Evolutionary conservation across 2,888 invertebrate species (phyloP).

Genomic region (Hyles lineata): DNA sequence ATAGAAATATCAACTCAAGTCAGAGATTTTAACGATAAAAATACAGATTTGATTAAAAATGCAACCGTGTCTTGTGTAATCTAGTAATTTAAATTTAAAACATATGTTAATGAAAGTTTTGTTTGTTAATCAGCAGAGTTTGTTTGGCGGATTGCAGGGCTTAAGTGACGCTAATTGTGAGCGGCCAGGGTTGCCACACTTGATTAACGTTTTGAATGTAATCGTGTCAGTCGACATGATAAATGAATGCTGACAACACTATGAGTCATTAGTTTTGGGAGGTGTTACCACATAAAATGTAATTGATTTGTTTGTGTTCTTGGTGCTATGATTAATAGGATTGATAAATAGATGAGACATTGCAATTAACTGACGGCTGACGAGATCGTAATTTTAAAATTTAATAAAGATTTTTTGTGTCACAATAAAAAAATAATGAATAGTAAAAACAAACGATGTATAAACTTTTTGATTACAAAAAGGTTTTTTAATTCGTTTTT

Average conservation of each 20-base stretch:
- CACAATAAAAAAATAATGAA: no score
- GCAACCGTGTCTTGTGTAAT: not conserved
- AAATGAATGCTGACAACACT: slow-evolving; percentile 33
- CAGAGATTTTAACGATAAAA: no score
- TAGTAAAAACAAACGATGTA: no score
- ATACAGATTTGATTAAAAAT: not conserved
- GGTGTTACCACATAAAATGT: slow-evolving; percentile 14
- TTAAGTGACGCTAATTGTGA: slow-evolving; percentile 48
- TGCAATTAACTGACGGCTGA: not conserved
- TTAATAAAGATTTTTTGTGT: no score
- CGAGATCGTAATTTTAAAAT: no score
- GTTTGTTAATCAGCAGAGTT: slow-evolving; percentile 25
- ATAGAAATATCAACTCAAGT: no score
- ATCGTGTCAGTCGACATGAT: slow-evolving; percentile 34
- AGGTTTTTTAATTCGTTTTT: no score
- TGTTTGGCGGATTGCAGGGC: slow-evolving; percentile 31
- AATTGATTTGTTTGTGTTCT: slow-evolving; percentile 28
- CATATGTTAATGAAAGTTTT: slow-evolving; percentile 2
- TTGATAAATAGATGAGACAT: not conserved
- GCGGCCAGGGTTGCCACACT: slow-evolving; percentile 44
- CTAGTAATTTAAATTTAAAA: not conserved
- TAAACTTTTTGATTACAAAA: no score
- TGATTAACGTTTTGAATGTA: slow-evolving; percentile 46
- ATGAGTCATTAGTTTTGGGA: slow-evolving; percentile 31
- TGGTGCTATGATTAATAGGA: slow-evolving; percentile 6